phyloP scores from a whole-genome alignment of 2,113 vertebrate genomes.

The Tichodroma muraria region DNA sequence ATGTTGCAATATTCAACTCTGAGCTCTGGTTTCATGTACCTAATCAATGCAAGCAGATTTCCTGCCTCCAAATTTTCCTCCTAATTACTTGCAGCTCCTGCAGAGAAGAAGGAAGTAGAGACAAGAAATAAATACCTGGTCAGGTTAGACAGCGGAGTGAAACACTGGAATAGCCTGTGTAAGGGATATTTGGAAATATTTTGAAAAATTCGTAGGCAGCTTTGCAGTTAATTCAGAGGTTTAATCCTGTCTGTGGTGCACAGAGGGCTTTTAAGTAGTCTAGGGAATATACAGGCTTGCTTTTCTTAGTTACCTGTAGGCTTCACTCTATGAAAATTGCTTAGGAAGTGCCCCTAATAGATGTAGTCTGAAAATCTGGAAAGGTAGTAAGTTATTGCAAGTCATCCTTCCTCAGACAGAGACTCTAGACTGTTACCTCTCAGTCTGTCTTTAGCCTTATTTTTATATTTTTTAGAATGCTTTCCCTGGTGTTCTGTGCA shows the following conservation, averaged over 20 bases:
- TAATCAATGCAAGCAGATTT: not conserved
- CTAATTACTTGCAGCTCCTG: not conserved
- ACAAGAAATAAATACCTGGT: not conserved
- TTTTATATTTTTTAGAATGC: not conserved
- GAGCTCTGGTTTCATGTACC: not conserved
- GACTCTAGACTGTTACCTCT: not conserved
- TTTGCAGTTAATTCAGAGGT: not conserved
- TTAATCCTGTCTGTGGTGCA: not conserved
- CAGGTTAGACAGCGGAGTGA: not conserved
- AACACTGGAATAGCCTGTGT: not conserved
- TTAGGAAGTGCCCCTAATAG: not conserved
- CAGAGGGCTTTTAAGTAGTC: not conserved
- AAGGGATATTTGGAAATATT: not conserved
- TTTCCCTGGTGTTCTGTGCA: not conserved
- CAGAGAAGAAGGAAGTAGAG: not conserved
- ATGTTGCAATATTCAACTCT: not conserved
- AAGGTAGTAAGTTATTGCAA: not conserved
- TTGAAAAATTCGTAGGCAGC: not conserved
- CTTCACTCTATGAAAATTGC: not conserved
- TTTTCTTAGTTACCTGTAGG: not conserved
- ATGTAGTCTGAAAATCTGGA: not conserved
- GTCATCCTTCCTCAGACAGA: not conserved
- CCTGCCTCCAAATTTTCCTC: not conserved
- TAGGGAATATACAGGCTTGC: not conserved
- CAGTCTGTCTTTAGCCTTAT: not conserved